Evolutionary conservation across 2,888 invertebrate species (phyloP), one percentile per base, ranked within the genome.

Genomic region (Pyralis farinalis): DNA sequence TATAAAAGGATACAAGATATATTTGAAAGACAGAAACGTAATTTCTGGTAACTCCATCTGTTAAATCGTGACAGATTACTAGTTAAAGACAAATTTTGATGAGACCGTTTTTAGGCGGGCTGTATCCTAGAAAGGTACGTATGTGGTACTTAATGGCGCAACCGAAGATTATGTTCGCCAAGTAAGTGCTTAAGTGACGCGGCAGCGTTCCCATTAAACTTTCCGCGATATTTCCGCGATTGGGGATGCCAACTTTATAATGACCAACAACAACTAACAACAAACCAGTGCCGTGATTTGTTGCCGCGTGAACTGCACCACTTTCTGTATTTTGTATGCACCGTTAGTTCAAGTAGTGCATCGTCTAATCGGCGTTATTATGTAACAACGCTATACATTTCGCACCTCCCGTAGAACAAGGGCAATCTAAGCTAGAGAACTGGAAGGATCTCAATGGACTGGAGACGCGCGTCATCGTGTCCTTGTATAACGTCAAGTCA

Each of bases 241-340:
- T n/a, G n/a, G n/a, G n/a, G n/a, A n/a, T n/a, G n/a, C n/a, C 21
- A 47, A 45, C 42, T 50, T 46, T 45, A 42, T 47, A 47, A 47
- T 46, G 42, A 32, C 40, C 33, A 33, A 39, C 39, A 36, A 36
- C 36, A 39, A 30, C 45, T 43, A 39, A 47, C 40, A 38, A 40
- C 49, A 51, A 52, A 51, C 51, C 46, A 44, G 42, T 36, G 41
- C 34, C 42, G 41, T 45, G 46, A 50, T 50, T 51, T 47, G 49
- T 51, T 32, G 32, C 35, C 37, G 30, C 21, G 29, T 8, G 30
- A 12, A 34, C 29, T 30, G 40, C 25, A 25, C 25, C 25, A 25
- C 25, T 16, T 36, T 29, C 29, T 16, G 32, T 31, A 22, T 37
- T 31, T 37, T 37, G 30, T 12, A 22, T 30, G 20, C 30, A 16